Evolutionary conservation across 2,888 invertebrate species (phyloP).

Genomic region (Branchellion lobata): DNA sequence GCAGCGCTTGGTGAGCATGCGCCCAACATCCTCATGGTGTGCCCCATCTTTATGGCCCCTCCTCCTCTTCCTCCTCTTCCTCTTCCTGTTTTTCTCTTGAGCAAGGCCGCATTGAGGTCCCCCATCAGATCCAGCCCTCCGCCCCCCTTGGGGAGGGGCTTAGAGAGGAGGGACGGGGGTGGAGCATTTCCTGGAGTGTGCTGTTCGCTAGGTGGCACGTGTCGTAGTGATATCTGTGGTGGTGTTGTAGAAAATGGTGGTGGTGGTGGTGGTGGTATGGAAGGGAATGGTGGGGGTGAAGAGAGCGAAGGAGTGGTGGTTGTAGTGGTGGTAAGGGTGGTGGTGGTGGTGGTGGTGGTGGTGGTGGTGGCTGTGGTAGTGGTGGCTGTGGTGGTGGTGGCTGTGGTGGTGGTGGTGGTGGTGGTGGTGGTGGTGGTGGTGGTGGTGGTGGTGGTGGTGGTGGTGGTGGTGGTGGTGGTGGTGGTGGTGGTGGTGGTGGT

Average conservation of each 20-base stretch:
- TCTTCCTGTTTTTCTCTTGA: conserved; percentile 14
- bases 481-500: conserved; percentile 9
- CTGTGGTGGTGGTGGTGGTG: too few relatives aligned
- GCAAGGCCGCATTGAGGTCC: conserved; percentile 30
- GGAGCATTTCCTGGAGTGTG: not conserved
- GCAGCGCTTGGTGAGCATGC: not conserved
- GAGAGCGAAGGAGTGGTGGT: too few relatives aligned
- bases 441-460: too few relatives aligned
- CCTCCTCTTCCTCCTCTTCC: conserved; percentile 8
- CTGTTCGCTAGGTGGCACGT: not conserved
- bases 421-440: too few relatives aligned
- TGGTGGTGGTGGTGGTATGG: too few relatives aligned
- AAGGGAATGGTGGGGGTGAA: too few relatives aligned
- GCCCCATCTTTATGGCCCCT: not conserved
- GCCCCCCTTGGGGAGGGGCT: not conserved
- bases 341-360: too few relatives aligned
- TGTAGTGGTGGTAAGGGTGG: too few relatives aligned
- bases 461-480: too few relatives aligned
- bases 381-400: too few relatives aligned
- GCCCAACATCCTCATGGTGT: not conserved
- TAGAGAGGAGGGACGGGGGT: not conserved
- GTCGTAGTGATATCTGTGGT: not conserved
- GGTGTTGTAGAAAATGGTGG: too few relatives aligned
- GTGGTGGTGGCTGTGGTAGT: too few relatives aligned
- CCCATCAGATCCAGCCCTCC: conserved; percentile 25